Percentiles rank a stretch among this genome's conserved stretches.
phyloP scores from a whole-genome alignment of 2,888 invertebrate genomes.

The Rotaria sp. region DNA sequence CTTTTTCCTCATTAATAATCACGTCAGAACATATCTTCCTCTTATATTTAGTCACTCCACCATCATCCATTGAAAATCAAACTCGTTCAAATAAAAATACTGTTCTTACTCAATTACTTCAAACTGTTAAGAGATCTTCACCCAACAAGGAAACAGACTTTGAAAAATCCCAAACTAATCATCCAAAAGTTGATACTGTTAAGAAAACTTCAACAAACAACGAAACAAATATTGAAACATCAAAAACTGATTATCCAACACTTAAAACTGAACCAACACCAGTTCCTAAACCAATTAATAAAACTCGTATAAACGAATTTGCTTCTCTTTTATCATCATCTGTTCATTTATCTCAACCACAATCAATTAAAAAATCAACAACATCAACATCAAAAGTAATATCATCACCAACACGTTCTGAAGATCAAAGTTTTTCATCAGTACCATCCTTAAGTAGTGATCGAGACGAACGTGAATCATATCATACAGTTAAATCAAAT shows the following conservation, averaged over 20 bases:
- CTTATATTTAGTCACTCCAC: background rate
- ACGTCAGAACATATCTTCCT: background rate
- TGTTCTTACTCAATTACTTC: background rate
- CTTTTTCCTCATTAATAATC: background rate
- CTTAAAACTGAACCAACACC: background rate
- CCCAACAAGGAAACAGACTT: background rate
- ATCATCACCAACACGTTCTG: background rate
- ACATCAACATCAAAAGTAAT: background rate
- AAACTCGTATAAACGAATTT: conserved; percentile 19
- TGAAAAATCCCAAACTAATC: too few species aligned
- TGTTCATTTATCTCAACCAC: background rate
- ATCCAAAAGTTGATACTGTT: too few species aligned
- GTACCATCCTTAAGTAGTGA: background rate
- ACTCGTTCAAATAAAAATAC: background rate
- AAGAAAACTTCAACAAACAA: background rate
- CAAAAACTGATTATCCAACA: background rate
- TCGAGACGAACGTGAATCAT: conserved; percentile 1
- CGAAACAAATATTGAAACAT: background rate
- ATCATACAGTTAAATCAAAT: conserved; percentile 1
- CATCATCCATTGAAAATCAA: background rate
- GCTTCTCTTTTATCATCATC: background rate
- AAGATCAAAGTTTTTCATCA: background rate
- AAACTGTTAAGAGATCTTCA: background rate
- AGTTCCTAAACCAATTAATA: background rate
- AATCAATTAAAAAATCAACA: background rate